A percentile compares a stretch with the other conserved stretches of the same genome.
Conservation (phyloP, 2,113 vertebrate genomes). For the Eudyptes chrysolophus region DNA sequence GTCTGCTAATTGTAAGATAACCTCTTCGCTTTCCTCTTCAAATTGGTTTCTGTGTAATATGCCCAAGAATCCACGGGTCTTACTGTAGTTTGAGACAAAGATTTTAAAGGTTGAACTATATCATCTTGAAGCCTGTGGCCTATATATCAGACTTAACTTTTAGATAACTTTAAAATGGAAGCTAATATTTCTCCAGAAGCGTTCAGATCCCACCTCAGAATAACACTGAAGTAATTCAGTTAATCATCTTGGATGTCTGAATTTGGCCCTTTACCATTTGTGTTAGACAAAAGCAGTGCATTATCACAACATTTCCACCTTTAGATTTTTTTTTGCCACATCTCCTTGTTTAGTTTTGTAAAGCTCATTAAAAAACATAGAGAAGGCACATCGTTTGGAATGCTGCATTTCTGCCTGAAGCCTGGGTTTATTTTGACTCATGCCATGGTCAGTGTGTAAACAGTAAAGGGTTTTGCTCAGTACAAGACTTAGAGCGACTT, state of each 20-base stretch:
- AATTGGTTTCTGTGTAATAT: not conserved
- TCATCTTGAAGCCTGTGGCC: not conserved
- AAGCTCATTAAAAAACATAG: not conserved
- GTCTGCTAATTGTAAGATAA: not conserved
- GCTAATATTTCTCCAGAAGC: not conserved
- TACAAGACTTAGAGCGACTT: not conserved
- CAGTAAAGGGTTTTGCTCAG: not conserved
- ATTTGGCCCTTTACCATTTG: not conserved
- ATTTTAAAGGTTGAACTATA: not conserved
- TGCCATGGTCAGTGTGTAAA: not conserved
- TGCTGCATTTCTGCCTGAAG: not conserved
- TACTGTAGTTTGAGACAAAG: not conserved
- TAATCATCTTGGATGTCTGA: not conserved
- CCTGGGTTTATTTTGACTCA: slow-evolving; percentile 47
- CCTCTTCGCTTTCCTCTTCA: not conserved
- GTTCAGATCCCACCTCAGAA: not conserved
- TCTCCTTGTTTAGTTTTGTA: not conserved
- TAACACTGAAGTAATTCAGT: not conserved
- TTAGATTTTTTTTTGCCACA: not conserved
- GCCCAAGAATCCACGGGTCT: not conserved
- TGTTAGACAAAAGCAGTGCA: not conserved
- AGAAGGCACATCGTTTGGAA: not conserved
- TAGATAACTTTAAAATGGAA: not conserved
- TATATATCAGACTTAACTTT: not conserved
- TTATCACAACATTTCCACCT: not conserved